phyloP scores from a whole-genome alignment of 1,140 invertebrate species.

The Brachionus calyciflorus region DNA sequence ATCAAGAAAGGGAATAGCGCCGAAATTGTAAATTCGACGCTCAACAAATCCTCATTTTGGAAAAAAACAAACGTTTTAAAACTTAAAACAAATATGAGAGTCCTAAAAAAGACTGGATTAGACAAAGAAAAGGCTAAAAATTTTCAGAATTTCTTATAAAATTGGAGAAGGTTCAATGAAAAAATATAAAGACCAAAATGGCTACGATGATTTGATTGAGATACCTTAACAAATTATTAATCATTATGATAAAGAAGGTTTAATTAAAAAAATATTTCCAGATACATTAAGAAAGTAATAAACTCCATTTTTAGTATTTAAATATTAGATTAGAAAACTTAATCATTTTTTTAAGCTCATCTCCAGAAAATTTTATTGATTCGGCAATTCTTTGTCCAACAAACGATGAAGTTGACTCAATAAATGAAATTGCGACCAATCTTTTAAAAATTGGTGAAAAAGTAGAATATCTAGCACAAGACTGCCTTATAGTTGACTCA shows the following conservation, averaged over 20 bases:
- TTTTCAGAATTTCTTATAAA: slow-evolving; percentile 45
- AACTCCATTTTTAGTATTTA: too few relatives aligned
- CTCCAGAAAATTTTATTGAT: not conserved
- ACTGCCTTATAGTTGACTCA: slow-evolving; percentile 10
- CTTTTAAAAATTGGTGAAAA: not conserved
- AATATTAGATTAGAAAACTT: too few relatives aligned
- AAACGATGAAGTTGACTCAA: slow-evolving; percentile 14
- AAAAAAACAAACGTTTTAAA: slow-evolving; percentile 40
- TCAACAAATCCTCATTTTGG: slow-evolving; percentile 51
- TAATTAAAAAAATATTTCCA: too few relatives aligned
- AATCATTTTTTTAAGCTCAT: not conserved
- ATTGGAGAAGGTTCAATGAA: slow-evolving; percentile 49
- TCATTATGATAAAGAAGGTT: too few relatives aligned
- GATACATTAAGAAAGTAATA: too few relatives aligned
- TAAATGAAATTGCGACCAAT: slow-evolving; percentile 8
- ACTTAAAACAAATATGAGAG: slow-evolving; percentile 50
- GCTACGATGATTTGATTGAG: slow-evolving; percentile 44
- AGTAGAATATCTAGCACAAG: slow-evolving; percentile 3
- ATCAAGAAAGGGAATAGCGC: slow-evolving; percentile 48
- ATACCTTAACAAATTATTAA: slow-evolving; percentile 48
- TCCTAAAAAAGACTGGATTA: slow-evolving; percentile 42
- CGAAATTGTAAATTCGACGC: slow-evolving; percentile 48
- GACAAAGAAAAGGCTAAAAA: slow-evolving; percentile 21
- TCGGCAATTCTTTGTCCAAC: not conserved
- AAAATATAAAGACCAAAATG: slow-evolving; percentile 48